These are phyloP conservation scores for Nomada ferruginata DNA, from an alignment of 2,888 invertebrate species.

Conservation along the genomic window DNA sequence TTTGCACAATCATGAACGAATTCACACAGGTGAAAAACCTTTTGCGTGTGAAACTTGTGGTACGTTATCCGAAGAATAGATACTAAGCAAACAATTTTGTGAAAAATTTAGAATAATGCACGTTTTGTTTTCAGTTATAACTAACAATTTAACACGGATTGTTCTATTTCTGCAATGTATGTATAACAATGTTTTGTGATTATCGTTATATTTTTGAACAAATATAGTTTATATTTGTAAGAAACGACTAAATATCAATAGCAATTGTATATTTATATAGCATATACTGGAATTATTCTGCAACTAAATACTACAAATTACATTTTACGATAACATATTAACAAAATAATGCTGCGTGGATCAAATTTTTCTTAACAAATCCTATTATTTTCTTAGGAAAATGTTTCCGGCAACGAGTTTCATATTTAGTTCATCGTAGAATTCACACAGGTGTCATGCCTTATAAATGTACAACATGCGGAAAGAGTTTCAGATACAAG, in stretches of 20 bases:
- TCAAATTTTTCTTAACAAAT: conserved; percentile 22
- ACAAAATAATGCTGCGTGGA: conserved; percentile 10
- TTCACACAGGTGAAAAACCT: conserved; percentile 93
- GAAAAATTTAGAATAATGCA: conserved; percentile 39
- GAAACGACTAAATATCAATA: conserved; percentile 19
- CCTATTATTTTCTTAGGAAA: conserved; percentile 87
- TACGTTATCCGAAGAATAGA: conserved; percentile 81
- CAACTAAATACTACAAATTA: conserved; percentile 8
- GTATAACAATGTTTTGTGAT: conserved; percentile 53
- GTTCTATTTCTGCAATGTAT: conserved; percentile 54
- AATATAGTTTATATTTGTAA: conserved; percentile 40
- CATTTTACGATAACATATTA: neutral
- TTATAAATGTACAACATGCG: conserved; percentile 92
- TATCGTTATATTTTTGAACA: conserved; percentile 30
- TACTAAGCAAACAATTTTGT: conserved; percentile 9
- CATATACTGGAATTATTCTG: neutral
- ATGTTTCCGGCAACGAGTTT: conserved; percentile 93
- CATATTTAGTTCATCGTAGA: conserved; percentile 92
- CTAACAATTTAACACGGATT: conserved; percentile 68
- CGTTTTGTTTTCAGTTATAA: conserved; percentile 67
- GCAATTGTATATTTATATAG: conserved; percentile 3
- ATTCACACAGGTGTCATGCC: conserved; percentile 95
- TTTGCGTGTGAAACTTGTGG: conserved; percentile 95
- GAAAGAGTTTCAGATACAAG: conserved; percentile 93
- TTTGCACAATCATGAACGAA: conserved; percentile 93